Base-by-base conservation (phyloP, 2,113 vertebrate genomes). In the Chitala chitala region DNA sequence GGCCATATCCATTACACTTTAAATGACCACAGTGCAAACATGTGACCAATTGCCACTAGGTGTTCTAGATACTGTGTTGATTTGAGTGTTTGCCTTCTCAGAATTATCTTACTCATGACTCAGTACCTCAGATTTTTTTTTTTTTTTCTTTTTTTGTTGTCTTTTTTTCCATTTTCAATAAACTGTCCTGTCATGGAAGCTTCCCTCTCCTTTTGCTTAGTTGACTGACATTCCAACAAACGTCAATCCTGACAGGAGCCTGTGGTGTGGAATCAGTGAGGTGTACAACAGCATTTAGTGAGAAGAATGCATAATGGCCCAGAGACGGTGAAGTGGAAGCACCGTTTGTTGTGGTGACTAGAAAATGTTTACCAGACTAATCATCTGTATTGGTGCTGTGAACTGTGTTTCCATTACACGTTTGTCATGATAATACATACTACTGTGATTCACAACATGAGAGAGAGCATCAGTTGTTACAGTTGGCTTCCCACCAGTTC, bases 161-260 rank as follows among this genome's bases (percentile, higher is more conserved):
- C 65, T 42, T 44, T 58, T 33, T 69, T 56, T 53, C 26, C 66
- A 61, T 75, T 75, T 75, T 75, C 66, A 75, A 75, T 75, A 75
- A 75, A 75, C 66, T 70, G 74, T 75, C 54, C 66, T 70, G 72
- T 64, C 74, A 42, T 71, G 48, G 63, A 63, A 36, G 17, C 48
- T 42, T n/a, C 51, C 53, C 69, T 8, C 24, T 13, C 48, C 22
- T 46, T 1, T 48, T 12, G 10, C 50, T 56, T 74, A 13, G 20
- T 42, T 1, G 3, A 20, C 48, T 38, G 59, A 38, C 20, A 3
- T 31, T 38, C 40, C 33, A 17, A 8, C 31, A 55, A 31, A 54
- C 12, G 61, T 26, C 3, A 58, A 38, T 22, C 53, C 38, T 38
- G 12, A 56, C 69, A 38, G 33, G 40, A 59, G 48, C 22, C 31